Base-by-base conservation (phyloP, 2,113 vertebrate species). In the Ornithorhynchus anatinus region DNA sequence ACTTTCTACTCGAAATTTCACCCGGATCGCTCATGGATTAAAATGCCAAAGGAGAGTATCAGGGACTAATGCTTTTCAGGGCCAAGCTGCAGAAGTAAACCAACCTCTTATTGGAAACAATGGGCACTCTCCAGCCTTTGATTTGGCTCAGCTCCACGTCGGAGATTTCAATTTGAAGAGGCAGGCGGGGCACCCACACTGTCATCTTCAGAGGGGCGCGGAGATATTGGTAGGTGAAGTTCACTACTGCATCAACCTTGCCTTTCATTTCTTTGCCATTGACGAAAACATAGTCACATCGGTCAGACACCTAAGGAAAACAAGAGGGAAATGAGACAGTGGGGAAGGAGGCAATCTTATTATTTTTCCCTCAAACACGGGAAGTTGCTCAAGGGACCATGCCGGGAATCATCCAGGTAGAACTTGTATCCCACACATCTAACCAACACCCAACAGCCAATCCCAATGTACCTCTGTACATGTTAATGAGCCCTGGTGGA, bases 221-320 rank as follows among this genome's bases (percentile, higher is more conserved):
- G 82, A 98, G 92, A 77, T 97, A 92, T 78, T 95, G 95, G 38
- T 96, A 96, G 0, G 96, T 97, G 92, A 99, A 98, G 88, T 96
- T 97, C 90, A 99, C 96, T 27, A 91, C 80, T 0, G 93, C 95
- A 0, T 91, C 93, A 89, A 94, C 90, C 81, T 93, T 95, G 84
- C 98, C 97, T 72, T 95, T 97, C 92, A 96, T 96, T 91, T 99
- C 98, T 80, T 97, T 99, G 74, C 98, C 98, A 0, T 97, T 99
- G 86, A 99, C 98, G 37, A 95, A 98, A 76, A 99, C 80, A 1
- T 98, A 97, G 92, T 99, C 96, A 36, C 98, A 99, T 75, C 92
- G 92, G 80, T 96, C 96, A 1, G 97, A 98, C 77, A 99, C 97
- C 98, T 99, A 67, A 5, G 31, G 1, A 38, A 15, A 44, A 19